Base-by-base conservation (phyloP, 2,888 invertebrate species). In the Andrena haemorrhoa region DNA sequence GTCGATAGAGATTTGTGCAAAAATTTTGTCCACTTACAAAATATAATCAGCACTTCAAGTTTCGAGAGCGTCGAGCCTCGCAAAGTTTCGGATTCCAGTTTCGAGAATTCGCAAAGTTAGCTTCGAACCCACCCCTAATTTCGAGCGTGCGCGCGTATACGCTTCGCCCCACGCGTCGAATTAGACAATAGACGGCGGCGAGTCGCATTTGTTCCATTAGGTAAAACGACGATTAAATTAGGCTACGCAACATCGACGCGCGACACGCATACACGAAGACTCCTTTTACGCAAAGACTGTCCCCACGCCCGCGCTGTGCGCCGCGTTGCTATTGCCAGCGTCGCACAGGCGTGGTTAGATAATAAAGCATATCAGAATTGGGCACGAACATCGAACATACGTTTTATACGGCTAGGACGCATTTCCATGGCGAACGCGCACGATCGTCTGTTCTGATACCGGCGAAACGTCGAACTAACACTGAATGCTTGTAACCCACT, bases 241-340 rank as follows among this genome's bases (percentile, higher is more conserved):
- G 63, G 51, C 8, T 53, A 77, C 47, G 26, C 61, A 69, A 80
- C 35, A 75, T 70, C 76, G 71, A 82, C 60, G 33, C 51, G 66
- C 75, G 66, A 53, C 53, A 69, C 60, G 63, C 75, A 65, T 78
- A 79, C 20, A 53, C 82, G 74, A 82, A 79, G 79, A 73, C 78
- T 82, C 74, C 66, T 82, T 63, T 79, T 71, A 82, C 81, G 72
- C 72, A 82, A 82, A 82, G 82, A 82, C 82, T 82, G 82, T 75
- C 75, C 53, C 73, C 61, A 80, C 72, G 64, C 68, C 61, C 69
- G 65, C 60, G 61, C 12, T 70, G 69, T 64, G 63, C 23, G n/a
- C 33, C n/a, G 70, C 33, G 63, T 41, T 56, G 33, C 63, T 74
- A 69, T 73, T 68, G 41, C 33, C 23, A 64, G 49, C 58, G 79